phyloP scores from a whole-genome alignment of 1,140 invertebrate genomes.

The Drosophila obscura region DNA sequence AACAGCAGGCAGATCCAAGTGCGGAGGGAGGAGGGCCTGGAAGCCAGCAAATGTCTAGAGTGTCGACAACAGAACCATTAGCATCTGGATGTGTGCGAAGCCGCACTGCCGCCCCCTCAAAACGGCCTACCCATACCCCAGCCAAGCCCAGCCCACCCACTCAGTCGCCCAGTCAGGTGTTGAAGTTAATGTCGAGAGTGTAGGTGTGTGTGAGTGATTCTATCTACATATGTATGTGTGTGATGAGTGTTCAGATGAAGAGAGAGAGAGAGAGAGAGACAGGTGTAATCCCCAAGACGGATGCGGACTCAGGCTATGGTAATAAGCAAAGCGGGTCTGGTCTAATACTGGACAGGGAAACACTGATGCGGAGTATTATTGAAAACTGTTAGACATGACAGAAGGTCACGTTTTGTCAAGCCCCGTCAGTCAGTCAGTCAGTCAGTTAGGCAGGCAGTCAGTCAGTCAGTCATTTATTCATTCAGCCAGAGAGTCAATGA shows the following conservation, averaged over 20 bases:
- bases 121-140: too few species aligned
- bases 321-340: conserved; percentile 59
- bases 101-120: not conserved
- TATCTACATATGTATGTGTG: not conserved
- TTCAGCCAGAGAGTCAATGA: conserved; percentile 56
- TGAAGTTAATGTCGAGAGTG: conserved; percentile 54
- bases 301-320: conserved; percentile 37
- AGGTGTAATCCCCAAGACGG: conserved; percentile 64
- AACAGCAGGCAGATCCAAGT: conserved; percentile 4
- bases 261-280: conserved; percentile 1
- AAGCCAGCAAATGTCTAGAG: conserved; percentile 63
- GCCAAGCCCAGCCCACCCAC: not conserved
- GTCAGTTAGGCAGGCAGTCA: conserved; percentile 17
- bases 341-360: conserved; percentile 9
- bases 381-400: conserved; percentile 78
- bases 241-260: not conserved
- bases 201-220: not conserved
- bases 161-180: conserved; percentile 46
- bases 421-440: conserved; percentile 25
- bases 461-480: conserved; percentile 28
- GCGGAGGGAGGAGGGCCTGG: conserved; percentile 14
- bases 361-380: conserved; percentile 50
- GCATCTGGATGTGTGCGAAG: conserved; percentile 54
- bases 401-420: conserved; percentile 69
- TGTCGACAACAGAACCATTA: conserved; percentile 76